Evolutionary conservation across 92 coral and sea anemone genomes (phyloP), one percentile per base, ranked within the genome.

Genomic region (Palythoa heliodiscus): DNA sequence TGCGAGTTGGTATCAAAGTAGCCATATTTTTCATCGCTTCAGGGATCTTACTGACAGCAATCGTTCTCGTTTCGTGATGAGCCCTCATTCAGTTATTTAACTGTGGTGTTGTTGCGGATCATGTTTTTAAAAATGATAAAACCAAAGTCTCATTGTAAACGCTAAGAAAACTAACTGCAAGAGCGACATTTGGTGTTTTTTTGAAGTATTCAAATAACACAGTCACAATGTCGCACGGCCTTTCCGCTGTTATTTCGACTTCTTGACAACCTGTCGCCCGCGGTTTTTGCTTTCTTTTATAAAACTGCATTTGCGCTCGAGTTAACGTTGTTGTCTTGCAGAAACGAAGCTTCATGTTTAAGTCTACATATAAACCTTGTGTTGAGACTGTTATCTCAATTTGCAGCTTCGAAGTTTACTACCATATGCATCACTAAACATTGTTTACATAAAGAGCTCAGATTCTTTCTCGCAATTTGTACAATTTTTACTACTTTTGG

Each of bases 11-110:
- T 23, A 25, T 54, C 81, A 76, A 17, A 11, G 81, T 16, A 3
- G 22, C 50, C 81, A 53, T 74, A 74, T 48, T 74, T 73, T 70
- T 63, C 69, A 19, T n/a, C 69, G 69, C 69, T 47, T 74, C 78
- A 20, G 38, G 9, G 20, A 12, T 69, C 40, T 23, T 15, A 69
- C 16, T 9, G 37, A 48, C 19, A 23, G 15, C 60, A 52, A 73
- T 71, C 20, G 76, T 54, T 50, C 15, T 20, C 15, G 78, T 53
- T 24, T 74, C 47, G 78, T 22, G 38, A 20, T 48, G 39, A 20
- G 37, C 9, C 20, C 8, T 16, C 54, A 7, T 20, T 74, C 15
- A 50, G 57, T 50, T 16, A 74, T 3, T 22, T 22, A n/a, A 43
- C 50, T 48, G 22, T 12, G 25, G 7, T n/a, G 3, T 40, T 73